phyloP scores from a whole-genome alignment of 2,113 vertebrate species.

The Pterocles orientalis region DNA sequence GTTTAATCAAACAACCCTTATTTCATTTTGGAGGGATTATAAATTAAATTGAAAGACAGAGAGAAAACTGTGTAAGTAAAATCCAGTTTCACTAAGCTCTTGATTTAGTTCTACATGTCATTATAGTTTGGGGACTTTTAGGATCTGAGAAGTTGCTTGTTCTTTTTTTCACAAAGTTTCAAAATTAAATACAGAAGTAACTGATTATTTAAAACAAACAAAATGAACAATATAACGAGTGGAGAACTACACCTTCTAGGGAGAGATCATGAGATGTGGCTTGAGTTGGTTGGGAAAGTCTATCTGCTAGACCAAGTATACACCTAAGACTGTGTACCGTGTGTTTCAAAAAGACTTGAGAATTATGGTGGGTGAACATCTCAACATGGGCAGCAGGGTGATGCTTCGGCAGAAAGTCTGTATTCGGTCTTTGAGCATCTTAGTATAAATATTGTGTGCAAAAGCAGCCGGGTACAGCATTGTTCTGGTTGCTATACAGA shows the following conservation, averaged over 20 bases:
- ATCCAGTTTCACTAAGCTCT: neutral
- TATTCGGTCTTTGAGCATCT: neutral
- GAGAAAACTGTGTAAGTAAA: neutral
- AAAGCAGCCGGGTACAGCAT: neutral
- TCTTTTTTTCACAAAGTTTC: neutral
- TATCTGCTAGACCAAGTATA: neutral
- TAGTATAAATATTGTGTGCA: neutral
- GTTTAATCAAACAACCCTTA: neutral
- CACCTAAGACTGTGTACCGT: too few species aligned
- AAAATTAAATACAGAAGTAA: neutral
- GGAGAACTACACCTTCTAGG: neutral
- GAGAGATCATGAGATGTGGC: neutral
- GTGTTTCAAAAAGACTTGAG: neutral
- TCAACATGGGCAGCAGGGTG: neutral
- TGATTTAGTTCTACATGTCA: neutral
- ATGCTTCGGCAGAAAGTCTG: neutral
- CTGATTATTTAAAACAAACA: neutral
- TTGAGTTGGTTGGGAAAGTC: neutral
- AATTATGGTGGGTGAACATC: neutral
- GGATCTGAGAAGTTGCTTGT: neutral
- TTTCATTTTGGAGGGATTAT: neutral
- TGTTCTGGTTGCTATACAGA: neutral
- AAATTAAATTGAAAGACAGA: neutral
- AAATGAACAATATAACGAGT: accelerated
- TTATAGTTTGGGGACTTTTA: neutral